These are phyloP conservation scores for Galleria mellonella DNA, from an alignment of 1,140 invertebrate genomes.

Conservation along the genomic window DNA sequence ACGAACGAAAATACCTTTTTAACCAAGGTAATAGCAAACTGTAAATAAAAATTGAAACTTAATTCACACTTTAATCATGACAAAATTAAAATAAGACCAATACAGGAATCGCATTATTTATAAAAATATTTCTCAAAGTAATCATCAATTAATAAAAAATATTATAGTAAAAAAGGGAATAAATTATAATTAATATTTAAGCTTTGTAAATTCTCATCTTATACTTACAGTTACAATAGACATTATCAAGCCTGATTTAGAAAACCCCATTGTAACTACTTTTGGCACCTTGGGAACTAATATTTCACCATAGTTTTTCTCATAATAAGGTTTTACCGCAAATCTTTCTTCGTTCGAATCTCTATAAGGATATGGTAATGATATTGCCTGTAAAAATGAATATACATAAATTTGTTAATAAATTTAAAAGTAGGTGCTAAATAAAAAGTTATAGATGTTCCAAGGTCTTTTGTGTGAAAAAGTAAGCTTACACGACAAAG, in stretches of 20 bases:
- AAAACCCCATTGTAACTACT: conserved; percentile 1
- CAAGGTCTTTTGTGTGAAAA: no score
- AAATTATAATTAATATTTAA: no score
- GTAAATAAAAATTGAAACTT: conserved; percentile 5
- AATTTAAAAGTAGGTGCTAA: no score
- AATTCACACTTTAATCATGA: no score
- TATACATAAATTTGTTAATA: not conserved
- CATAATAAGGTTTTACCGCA: not conserved
- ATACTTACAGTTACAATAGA: conserved; percentile 9
- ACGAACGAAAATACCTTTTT: conserved; percentile 11
- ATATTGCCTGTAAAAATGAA: not conserved
- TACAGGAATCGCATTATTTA: no score
- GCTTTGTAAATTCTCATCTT: not conserved
- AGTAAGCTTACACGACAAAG: no score
- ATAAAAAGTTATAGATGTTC: no score
- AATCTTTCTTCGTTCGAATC: not conserved
- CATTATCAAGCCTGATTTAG: not conserved
- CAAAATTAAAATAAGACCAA: no score
- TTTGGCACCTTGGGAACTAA: conserved; percentile 2
- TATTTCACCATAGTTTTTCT: not conserved
- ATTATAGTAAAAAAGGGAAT: no score
- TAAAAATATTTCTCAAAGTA: not conserved
- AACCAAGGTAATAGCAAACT: conserved; percentile 8
- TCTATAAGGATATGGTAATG: not conserved
- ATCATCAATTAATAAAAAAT: no score